Conservation (phyloP, 2,113 vertebrate species). For the Abramis brama region DNA sequence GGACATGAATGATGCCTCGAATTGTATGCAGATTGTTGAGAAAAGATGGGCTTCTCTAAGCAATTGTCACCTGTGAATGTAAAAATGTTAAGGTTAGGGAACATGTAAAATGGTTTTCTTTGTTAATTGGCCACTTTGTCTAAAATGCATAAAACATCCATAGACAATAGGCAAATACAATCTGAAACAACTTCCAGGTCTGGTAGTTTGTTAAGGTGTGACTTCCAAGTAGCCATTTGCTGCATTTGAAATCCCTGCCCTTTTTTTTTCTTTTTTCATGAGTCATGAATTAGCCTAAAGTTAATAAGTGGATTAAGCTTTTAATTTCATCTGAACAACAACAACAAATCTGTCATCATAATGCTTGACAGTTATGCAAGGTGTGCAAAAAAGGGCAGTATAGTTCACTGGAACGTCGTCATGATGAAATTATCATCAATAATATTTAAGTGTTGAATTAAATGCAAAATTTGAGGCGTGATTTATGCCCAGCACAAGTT, state of each 20-base stretch:
- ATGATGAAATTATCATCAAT: neutral
- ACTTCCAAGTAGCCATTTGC: neutral
- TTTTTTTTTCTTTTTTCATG: neutral
- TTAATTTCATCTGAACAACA: neutral
- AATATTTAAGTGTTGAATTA: neutral
- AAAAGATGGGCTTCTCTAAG: too few relatives aligned
- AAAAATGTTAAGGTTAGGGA: too few relatives aligned
- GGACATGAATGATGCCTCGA: neutral
- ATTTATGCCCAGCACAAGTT: neutral
- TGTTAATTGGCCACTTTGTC: neutral
- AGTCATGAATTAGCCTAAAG: conserved; percentile 3
- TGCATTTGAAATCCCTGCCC: neutral
- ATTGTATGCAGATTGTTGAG: neutral
- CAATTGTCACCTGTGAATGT: too few relatives aligned
- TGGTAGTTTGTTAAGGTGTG: neutral
- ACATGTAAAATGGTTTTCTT: neutral
- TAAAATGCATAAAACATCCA: neutral
- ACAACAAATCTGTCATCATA: neutral
- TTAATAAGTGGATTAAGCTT: conserved; percentile 4
- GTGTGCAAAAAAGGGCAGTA: neutral
- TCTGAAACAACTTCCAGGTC: neutral
- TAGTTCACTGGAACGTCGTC: neutral
- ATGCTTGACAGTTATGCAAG: neutral
- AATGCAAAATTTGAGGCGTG: neutral
- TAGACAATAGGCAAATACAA: neutral